Evolutionary conservation across 2,113 vertebrate genomes (phyloP).

Genomic region (Dromas ardeola): DNA sequence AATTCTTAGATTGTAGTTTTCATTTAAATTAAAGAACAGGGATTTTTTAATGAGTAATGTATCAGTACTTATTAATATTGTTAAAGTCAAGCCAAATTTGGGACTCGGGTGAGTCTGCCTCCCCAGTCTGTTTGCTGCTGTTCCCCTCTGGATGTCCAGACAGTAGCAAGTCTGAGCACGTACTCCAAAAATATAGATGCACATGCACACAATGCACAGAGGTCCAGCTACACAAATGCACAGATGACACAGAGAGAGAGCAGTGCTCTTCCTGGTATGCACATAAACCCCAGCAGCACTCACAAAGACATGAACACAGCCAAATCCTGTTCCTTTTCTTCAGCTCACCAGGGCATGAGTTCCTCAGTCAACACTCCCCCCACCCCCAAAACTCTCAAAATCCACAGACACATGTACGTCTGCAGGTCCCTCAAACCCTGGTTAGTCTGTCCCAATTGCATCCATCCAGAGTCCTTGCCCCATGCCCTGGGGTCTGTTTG

Average conservation of each 20-base stretch:
- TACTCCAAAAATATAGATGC: background rate
- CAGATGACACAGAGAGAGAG: background rate
- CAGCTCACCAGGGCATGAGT: background rate
- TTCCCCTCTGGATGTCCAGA: background rate
- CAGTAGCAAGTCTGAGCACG: background rate
- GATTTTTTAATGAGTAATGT: background rate
- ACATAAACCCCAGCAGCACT: background rate
- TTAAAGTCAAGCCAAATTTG: background rate
- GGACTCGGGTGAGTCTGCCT: background rate
- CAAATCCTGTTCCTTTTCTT: background rate
- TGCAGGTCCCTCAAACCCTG: background rate
- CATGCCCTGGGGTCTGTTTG: background rate
- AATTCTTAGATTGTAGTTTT: background rate
- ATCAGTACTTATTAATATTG: background rate
- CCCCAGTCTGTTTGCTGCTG: background rate
- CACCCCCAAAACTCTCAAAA: background rate
- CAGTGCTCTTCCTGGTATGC: background rate
- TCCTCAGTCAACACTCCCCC: rapidly evolving
- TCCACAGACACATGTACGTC: rapidly evolving
- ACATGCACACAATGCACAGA: background rate
- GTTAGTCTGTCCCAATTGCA: background rate
- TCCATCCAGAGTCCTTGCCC: too few species aligned
- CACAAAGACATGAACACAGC: background rate
- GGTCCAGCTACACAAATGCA: background rate
- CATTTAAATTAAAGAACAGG: background rate